Evolutionary conservation across 2,888 invertebrate species (phyloP), one percentile per base, ranked within the genome.

Genomic region (Aleiodes leptofemur): DNA sequence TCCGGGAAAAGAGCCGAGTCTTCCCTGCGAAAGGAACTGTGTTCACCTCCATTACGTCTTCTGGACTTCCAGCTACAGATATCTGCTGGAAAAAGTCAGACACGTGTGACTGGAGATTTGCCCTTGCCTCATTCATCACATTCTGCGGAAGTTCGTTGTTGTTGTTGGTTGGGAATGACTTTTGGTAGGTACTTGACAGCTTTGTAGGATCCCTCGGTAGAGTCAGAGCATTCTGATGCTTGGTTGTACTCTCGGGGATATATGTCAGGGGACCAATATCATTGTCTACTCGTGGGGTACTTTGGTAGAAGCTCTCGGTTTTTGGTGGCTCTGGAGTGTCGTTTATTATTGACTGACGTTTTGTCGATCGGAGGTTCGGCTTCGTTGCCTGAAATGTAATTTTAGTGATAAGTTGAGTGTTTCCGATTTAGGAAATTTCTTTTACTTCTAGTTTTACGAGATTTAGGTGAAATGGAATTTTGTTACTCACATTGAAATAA

Each of bases 51-150:
- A 89, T 89, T 43, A 89, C 86, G 78, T 89, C 89, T 56, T 89
- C 89, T 43, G 89, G 89, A 73, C 89, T 89, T 14, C 87, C 88
- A 13, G 89, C 89, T 78, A 89, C 83, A 43, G 89, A 86, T 6
- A 89, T 89, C 75, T 89, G 89, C 13, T 89, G 87, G 34, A 89
- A 88, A 66, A 89, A 89, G 73, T 89, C 89, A 13, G 89, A 87
- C 0, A 89, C 88, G 83, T 89, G 89, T 14, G 89, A 87, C 68
- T 88, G 88, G 13, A 89, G 83, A 78, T 87, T 86, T 43, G 83
- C 83, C 2, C 88, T 83, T 29, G 87, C 85, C 74, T 88, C 88
- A 81, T 88, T 88, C 50, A 87, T 83, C 38, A 88, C 81, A 11
- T 86, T 88, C 71, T 87, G 87, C 2, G 87, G 87, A 11, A 88